These are phyloP conservation scores for Xenus cinereus DNA, from an alignment of 2,113 vertebrate genomes.

Conservation along the genomic window DNA sequence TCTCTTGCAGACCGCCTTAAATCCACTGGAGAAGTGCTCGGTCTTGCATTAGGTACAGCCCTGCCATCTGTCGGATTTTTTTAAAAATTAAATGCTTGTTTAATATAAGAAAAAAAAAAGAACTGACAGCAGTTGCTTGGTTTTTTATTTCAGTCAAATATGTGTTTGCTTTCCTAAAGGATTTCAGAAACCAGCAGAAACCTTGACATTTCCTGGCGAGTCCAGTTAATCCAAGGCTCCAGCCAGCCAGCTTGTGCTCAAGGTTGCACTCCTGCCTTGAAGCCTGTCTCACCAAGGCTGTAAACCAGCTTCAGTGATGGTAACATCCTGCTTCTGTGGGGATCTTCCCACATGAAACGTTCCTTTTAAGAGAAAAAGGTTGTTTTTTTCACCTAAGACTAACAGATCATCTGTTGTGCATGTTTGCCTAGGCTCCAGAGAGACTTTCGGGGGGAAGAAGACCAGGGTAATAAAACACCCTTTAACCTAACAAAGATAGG, in stretches of 20 bases:
- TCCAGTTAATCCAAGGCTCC: neutral
- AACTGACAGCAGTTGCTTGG: neutral
- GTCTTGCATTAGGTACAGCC: slow-evolving; percentile 16
- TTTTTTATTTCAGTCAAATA: neutral
- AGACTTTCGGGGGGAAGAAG: neutral
- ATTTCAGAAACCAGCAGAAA: neutral
- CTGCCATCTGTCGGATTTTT: slow-evolving; percentile 4
- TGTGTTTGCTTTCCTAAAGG: neutral
- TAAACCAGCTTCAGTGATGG: neutral
- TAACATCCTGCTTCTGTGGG: neutral
- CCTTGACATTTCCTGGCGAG: neutral
- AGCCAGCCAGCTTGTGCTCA: neutral
- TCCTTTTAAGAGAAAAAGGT: neutral
- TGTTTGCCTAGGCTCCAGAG: neutral
- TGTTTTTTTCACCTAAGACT: neutral
- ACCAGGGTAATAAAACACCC: neutral
- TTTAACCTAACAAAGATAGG: neutral
- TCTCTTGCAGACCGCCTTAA: slow-evolving; percentile 24
- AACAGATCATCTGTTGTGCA: neutral
- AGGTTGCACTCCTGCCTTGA: neutral
- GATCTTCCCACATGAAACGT: neutral
- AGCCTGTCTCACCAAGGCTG: rapidly evolving
- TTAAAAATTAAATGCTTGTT: neutral
- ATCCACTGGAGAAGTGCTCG: neutral
- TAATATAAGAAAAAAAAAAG: neutral